Percentiles rank a stretch among this genome's conserved stretches.
Evolutionary conservation across 2,797 vertebrate species (phyloP).

Genomic region (Cuniculus paca): DNA sequence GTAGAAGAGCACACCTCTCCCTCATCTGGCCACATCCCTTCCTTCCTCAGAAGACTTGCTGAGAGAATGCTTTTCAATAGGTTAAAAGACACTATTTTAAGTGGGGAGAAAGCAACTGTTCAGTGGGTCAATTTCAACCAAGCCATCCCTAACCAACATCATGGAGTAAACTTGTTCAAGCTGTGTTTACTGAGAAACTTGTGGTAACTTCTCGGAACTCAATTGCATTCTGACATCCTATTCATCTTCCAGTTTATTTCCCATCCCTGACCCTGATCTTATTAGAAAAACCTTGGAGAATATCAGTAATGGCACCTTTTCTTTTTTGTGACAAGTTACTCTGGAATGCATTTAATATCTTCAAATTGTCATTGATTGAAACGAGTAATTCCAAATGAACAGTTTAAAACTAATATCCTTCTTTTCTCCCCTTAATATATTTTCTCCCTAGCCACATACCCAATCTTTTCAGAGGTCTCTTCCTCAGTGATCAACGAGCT

Average conservation of each 20-base stretch:
- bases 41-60: neutral
- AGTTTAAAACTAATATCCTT: slow-evolving; percentile 85
- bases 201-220: slow-evolving; percentile 87
- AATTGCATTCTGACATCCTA: slow-evolving; percentile 89
- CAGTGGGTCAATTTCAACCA: neutral
- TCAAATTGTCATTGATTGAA: slow-evolving; percentile 90
- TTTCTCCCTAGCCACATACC: slow-evolving; percentile 69
- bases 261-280: slow-evolving; percentile 88
- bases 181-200: slow-evolving; percentile 82
- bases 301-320: slow-evolving; percentile 80
- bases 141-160: neutral
- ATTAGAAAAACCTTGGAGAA: slow-evolving; percentile 86
- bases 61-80: neutral
- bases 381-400: slow-evolving; percentile 87
- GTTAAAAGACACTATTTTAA: neutral
- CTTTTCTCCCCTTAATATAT: slow-evolving; percentile 80
- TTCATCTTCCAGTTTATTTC: slow-evolving; percentile 89
- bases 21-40: neutral
- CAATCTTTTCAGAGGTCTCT: slow-evolving; percentile 75
- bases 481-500: slow-evolving; percentile 60
- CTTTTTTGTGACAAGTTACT: slow-evolving; percentile 81
- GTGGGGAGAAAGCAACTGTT: neutral
- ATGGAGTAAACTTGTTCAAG: slow-evolving; percentile 80
- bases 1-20: slow-evolving; percentile 49
- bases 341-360: slow-evolving; percentile 86